Base-by-base conservation (phyloP, 1,140 invertebrate species). In the Drosophila busckii region DNA sequence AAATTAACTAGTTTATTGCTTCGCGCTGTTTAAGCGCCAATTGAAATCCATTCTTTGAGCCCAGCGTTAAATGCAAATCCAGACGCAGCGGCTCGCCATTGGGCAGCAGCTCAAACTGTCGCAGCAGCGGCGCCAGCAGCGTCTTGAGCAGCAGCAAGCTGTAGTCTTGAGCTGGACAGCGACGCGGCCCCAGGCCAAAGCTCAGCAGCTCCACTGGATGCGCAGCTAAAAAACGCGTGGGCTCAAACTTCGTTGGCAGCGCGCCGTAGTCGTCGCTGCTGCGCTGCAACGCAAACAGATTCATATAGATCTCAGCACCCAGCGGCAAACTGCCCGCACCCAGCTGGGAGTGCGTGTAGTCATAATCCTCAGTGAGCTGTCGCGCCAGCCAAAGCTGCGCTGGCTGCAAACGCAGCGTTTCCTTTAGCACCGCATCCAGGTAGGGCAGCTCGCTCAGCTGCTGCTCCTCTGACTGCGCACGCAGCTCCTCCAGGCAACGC, bases 201-300 rank as follows among this genome's bases (percentile, higher is more conserved):
- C 54, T 56, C 0, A 82, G 48, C 1, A 80, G 53, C 10, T 80
- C 62, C 4, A 26, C 6, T 0, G 58, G 4, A 8, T 38, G 15
- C 4, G 15, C 12, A n/a, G n/a, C n/a, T 4, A 75, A 0, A 34
- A 82, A 82, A 3, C 73, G 54, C 10, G 69, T 54, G 0, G 64
- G 53, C 7, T 37, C 28, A 23, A 80, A 80, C 2, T 48, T 37
- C 0, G 35, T 23, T 0, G 67, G 16, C 7, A 19, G 13, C 0
- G 19, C 3, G 0, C 35, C 35, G 13, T 53, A 67, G 0, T 31
- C n/a, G n/a, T n/a, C n/a, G 52, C 12, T 44, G 12, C 10, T 44
- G 16, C 73, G 68, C 5, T 80, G 73, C 31, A 82, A 29, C 12
- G 82, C 75, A 15, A 50, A 69, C 2, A 80, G 58, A 55, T 82